phyloP scores from a whole-genome alignment of 2,113 vertebrate species.

The Thamnaconus septentrionalis region DNA sequence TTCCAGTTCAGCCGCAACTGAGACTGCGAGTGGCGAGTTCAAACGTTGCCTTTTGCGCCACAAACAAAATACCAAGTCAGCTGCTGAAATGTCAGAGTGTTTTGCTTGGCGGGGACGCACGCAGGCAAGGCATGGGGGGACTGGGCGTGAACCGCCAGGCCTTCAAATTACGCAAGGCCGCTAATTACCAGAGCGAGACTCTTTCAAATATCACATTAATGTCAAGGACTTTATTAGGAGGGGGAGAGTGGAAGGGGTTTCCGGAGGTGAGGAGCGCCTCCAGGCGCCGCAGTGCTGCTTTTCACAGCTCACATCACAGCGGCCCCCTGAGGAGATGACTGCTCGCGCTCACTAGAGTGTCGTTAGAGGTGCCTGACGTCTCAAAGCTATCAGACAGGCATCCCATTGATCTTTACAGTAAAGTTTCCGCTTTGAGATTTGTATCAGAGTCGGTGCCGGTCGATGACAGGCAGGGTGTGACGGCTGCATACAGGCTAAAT shows the following conservation, averaged over 20 bases:
- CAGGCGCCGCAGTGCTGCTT: constrained; percentile 35
- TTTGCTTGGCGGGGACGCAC: constrained; percentile 13
- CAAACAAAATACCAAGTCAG: constrained; percentile 49
- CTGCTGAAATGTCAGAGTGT: constrained; percentile 58
- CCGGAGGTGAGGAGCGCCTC: constrained; percentile 21
- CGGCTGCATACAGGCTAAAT: too few species aligned
- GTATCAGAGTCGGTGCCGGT: too few species aligned
- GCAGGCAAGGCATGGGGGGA: constrained; percentile 24
- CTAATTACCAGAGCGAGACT: constrained; percentile 59
- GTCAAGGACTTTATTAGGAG: constrained; percentile 57
- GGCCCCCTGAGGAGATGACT: constrained; percentile 38
- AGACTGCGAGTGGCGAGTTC: background rate
- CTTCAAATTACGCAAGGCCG: constrained; percentile 56
- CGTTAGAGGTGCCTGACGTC: background rate
- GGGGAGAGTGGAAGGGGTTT: background rate
- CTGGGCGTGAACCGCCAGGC: constrained; percentile 49
- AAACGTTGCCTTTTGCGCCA: constrained; percentile 1
- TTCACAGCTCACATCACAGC: constrained; percentile 37
- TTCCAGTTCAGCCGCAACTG: too few species aligned
- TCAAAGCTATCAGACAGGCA: background rate
- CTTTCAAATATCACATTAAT: constrained; percentile 73
- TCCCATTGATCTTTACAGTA: background rate
- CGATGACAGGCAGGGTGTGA: too few species aligned
- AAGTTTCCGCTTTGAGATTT: background rate
- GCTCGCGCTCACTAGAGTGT: constrained; percentile 11